These are phyloP conservation scores for Alcis repandata DNA, from an alignment of 2,888 invertebrate genomes.

Conservation along the genomic window DNA sequence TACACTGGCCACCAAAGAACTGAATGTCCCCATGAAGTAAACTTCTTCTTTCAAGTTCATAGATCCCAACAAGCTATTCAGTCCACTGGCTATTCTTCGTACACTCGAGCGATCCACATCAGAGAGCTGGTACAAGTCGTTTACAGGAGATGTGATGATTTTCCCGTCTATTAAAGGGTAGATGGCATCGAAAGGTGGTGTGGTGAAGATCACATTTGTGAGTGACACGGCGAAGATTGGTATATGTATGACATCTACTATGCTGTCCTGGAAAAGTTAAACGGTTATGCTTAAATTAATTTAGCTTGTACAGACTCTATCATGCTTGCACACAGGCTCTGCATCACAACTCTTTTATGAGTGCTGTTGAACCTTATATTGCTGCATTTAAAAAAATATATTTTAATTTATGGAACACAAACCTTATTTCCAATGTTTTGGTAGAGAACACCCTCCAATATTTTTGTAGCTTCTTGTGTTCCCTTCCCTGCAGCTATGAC, in stretches of 20 bases:
- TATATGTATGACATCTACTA: conserved; percentile 87
- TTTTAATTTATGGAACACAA: conserved; percentile 36
- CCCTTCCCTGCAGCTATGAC: conserved; percentile 68
- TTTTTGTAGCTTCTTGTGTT: conserved; percentile 66
- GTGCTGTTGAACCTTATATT: no score
- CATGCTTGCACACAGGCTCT: no score
- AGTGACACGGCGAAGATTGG: conserved; percentile 87
- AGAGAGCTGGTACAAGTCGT: conserved; percentile 73
- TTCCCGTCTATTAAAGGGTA: conserved; percentile 84
- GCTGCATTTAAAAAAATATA: not conserved
- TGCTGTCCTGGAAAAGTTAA: no score
- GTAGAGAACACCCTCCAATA: conserved; percentile 66
- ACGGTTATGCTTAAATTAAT: no score
- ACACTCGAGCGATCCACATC: conserved; percentile 73
- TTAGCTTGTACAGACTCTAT: not conserved
- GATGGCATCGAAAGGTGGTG: conserved; percentile 86
- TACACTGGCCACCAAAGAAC: conserved; percentile 87
- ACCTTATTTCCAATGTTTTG: conserved; percentile 88
- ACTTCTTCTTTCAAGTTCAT: conserved; percentile 89
- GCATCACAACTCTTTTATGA: no score
- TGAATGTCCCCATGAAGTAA: conserved; percentile 88
- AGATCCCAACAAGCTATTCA: conserved; percentile 85
- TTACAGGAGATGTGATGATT: conserved; percentile 64
- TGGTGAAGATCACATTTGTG: conserved; percentile 87
- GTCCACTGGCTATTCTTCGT: conserved; percentile 78